Evolutionary conservation across 2,797 vertebrate species (phyloP).

Genomic region (Scomberomorus guttatus): DNA sequence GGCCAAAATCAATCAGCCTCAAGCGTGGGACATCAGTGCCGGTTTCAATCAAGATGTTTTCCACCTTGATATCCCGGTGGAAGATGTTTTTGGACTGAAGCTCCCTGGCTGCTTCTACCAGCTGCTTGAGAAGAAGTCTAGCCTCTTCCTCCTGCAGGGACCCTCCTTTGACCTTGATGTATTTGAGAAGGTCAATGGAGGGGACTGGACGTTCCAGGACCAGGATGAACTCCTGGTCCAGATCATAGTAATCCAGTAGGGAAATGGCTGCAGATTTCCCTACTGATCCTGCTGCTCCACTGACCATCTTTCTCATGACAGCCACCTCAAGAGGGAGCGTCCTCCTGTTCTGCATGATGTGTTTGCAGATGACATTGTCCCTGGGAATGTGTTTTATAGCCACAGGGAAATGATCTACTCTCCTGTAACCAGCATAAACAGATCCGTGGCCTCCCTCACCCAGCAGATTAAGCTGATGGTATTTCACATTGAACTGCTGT

Average conservation of each 20-base stretch:
- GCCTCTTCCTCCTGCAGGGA: background rate
- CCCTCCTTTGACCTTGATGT: background rate
- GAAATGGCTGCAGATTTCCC: background rate
- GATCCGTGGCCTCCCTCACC: background rate
- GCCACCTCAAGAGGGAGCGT: no score
- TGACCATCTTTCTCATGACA: no score
- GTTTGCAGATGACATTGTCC: background rate
- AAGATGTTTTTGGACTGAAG: conserved; percentile 2
- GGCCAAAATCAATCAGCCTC: conserved; percentile 10
- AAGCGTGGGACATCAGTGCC: background rate
- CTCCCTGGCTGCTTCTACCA: background rate
- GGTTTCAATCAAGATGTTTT: conserved; percentile 13
- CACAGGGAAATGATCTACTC: background rate
- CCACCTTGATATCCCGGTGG: conserved; percentile 4
- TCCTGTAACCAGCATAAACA: background rate
- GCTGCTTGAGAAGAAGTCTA: conserved; percentile 6
- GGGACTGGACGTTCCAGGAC: background rate
- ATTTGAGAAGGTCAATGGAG: background rate
- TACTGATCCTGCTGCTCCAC: no score
- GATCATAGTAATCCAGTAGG: background rate
- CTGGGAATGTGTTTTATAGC: background rate
- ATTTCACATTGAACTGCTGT: background rate
- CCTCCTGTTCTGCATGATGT: background rate
- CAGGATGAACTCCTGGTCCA: background rate
- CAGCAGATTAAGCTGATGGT: background rate